Evolutionary conservation across 2,113 vertebrate genomes (phyloP).

Genomic region (Dromaius novaehollandiae): DNA sequence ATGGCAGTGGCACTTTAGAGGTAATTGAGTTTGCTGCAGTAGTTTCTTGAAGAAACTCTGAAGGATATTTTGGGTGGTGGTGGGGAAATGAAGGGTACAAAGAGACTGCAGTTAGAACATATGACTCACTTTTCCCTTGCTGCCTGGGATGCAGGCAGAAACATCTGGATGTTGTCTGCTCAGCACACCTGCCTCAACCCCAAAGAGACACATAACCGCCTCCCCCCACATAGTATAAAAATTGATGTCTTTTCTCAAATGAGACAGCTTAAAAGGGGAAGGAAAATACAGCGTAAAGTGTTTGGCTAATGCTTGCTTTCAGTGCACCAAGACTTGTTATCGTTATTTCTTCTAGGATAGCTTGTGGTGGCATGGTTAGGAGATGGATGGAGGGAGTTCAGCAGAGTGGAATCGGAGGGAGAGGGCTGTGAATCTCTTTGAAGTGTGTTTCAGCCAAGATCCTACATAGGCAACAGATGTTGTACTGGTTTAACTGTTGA

Average conservation of each 20-base stretch:
- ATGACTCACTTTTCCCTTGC: background rate
- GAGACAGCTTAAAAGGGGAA: conserved; percentile 51
- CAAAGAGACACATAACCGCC: background rate
- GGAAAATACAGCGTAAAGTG: background rate
- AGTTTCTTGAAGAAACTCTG: background rate
- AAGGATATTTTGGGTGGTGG: background rate
- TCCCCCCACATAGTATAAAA: background rate
- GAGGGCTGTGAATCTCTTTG: conserved; percentile 35
- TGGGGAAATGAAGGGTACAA: background rate
- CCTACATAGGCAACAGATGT: background rate
- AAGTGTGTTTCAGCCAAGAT: background rate
- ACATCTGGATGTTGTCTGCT: conserved; percentile 1
- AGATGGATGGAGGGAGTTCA: conserved; percentile 38
- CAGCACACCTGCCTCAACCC: background rate
- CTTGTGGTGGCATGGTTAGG: conserved; percentile 19
- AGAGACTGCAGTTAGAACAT: background rate
- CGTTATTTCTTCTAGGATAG: background rate
- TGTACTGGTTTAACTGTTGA: background rate
- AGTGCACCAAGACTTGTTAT: background rate
- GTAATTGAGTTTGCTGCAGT: conserved; percentile 50
- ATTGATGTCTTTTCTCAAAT: background rate
- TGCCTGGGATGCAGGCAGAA: background rate
- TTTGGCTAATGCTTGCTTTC: conserved; percentile 18
- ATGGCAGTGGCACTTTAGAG: conserved; percentile 1
- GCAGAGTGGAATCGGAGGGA: background rate